Base-by-base conservation (phyloP, 2,888 invertebrate genomes). In the Pachycephus smyrnensis region DNA sequence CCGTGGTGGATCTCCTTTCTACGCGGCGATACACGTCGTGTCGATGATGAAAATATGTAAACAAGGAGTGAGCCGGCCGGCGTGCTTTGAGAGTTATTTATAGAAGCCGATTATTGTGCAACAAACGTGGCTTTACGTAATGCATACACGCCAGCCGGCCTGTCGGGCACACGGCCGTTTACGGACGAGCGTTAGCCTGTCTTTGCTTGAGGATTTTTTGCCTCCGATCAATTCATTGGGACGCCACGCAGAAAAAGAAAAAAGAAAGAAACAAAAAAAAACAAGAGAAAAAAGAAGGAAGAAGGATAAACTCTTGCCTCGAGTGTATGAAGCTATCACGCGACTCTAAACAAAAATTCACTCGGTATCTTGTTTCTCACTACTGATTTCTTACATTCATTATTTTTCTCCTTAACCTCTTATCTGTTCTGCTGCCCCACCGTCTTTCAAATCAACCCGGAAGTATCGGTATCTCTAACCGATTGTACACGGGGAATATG, bases 21-120 rank as follows among this genome's bases (percentile, higher is more conserved):
- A 23, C 23, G 68, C 71, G 36, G 15, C 71, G 33, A 12, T 33
- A 77, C 75, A 33, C 68, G 55, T 35, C 71, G 33, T 75, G 78
- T 30, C 75, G 76, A 68, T 36, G 73, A 73, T 74, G 76, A 78
- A 82, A 84, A 86, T 79, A 84, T 85, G 84, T 84, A 86, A 85
- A 86, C 85, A 85, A 84, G 80, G 77, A 77, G 75, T 77, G 74
- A 81, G 81, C 80, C 82, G 74, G 80, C 82, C 77, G 84, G 84
- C 84, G 82, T 88, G 86, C 85, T 84, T 83, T n/a, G n/a, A 82
- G 82, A 80, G 88, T 88, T 90, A 90, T 90, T 90, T 89, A 90
- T 90, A 90, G 89, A 86, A 84, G 85, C 81, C 87, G 88, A 89
- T 90, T 90, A 90, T 90, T 90, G 90, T 90, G 90, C 89, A 90